These are phyloP conservation scores for Teleogryllus occipitalis DNA, from an alignment of 1,140 invertebrate species.

Conservation along the genomic window DNA sequence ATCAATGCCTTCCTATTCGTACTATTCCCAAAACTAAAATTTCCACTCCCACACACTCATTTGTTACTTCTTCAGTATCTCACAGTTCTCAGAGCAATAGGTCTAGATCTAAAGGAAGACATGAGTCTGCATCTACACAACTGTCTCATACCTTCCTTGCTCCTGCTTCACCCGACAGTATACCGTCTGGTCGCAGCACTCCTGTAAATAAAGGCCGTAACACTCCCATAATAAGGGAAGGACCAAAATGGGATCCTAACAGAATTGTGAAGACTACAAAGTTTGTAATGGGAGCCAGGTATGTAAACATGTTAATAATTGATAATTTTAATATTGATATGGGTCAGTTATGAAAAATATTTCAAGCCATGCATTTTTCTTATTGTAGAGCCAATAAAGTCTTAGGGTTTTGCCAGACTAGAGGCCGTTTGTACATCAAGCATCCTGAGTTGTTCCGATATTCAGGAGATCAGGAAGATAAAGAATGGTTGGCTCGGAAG, in stretches of 20 bases:
- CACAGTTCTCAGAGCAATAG: slow-evolving; percentile 47
- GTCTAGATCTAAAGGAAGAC: slow-evolving; percentile 50
- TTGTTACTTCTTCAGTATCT: slow-evolving; percentile 25
- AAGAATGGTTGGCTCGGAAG: slow-evolving; percentile 69
- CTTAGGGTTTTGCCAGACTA: slow-evolving; percentile 63
- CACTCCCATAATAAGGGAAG: slow-evolving; percentile 33
- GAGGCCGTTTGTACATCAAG: slow-evolving; percentile 65
- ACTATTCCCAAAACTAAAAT: background rate
- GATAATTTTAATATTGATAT: too few relatives aligned
- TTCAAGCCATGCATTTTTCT: background rate
- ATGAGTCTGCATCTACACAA: slow-evolving; percentile 37
- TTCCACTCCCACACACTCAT: background rate
- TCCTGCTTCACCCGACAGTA: slow-evolving; percentile 3
- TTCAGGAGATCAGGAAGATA: slow-evolving; percentile 70
- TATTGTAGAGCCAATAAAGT: slow-evolving; percentile 52
- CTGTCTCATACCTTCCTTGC: slow-evolving; percentile 35
- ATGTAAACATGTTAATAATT: slow-evolving; percentile 20
- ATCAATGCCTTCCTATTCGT: background rate
- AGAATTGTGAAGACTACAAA: slow-evolving; percentile 56
- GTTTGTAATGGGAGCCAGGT: slow-evolving; percentile 73
- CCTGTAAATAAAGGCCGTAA: slow-evolving; percentile 29
- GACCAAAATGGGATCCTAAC: slow-evolving; percentile 63
- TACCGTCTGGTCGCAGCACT: slow-evolving; percentile 19
- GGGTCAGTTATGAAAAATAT: background rate
- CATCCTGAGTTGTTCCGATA: slow-evolving; percentile 71